phyloP scores from a whole-genome alignment of 2,888 invertebrate genomes.

The Heliconius sara region DNA sequence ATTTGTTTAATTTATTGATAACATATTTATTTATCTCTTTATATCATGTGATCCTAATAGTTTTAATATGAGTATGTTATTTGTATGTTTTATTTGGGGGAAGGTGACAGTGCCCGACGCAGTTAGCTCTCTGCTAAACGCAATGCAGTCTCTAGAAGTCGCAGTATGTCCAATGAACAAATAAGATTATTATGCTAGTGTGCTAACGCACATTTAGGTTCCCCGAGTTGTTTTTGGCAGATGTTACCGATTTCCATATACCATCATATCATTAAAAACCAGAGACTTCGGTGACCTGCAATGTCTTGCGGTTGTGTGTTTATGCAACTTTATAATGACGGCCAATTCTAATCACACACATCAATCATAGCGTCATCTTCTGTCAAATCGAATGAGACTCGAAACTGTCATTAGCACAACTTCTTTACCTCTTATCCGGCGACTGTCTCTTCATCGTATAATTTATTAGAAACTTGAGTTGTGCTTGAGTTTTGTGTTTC shows the following conservation, averaged over 20 bases:
- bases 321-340: slow-evolving; percentile 60
- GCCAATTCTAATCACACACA: slow-evolving; percentile 66
- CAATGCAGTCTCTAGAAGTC: slow-evolving; percentile 86
- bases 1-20: slow-evolving; percentile 38
- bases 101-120: slow-evolving; percentile 89
- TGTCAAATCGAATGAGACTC: slow-evolving; percentile 53
- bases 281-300: slow-evolving; percentile 70
- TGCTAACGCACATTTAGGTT: slow-evolving; percentile 80
- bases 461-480: slow-evolving; percentile 59
- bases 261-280: slow-evolving; percentile 45
- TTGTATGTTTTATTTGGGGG: slow-evolving; percentile 78
- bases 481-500: slow-evolving; percentile 62
- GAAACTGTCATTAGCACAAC: slow-evolving; percentile 54
- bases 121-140: slow-evolving; percentile 90
- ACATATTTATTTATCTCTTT: slow-evolving; percentile 38
- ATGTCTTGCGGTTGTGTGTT: slow-evolving; percentile 68
- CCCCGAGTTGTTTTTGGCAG: slow-evolving; percentile 61
- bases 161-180: slow-evolving; percentile 81
- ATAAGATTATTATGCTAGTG: slow-evolving; percentile 82
- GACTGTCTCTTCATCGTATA: slow-evolving; percentile 26
- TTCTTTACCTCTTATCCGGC: slow-evolving; percentile 48
- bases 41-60: slow-evolving; percentile 43
- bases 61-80: slow-evolving; percentile 48
- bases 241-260: slow-evolving; percentile 74
- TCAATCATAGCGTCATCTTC: slow-evolving; percentile 66